Percentiles rank a stretch among this genome's conserved stretches.
phyloP scores from a whole-genome alignment of 35 echinoderm and acorn worm species.

The Apostichopus japonicus region DNA sequence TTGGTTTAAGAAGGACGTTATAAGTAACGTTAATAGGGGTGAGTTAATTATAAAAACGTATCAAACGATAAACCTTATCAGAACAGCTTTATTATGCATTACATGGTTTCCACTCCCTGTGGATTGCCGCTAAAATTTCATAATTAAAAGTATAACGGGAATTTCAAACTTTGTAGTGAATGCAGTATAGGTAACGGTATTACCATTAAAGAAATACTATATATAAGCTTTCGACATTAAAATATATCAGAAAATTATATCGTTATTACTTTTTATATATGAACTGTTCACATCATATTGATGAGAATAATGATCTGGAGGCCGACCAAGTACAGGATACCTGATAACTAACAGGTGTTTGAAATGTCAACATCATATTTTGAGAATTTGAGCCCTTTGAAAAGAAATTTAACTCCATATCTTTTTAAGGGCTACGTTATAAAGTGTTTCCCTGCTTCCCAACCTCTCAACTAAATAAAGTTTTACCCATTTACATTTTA shows the following conservation, averaged over 20 bases:
- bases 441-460: background rate
- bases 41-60: no score
- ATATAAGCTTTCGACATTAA: conserved; percentile 1
- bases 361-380: background rate
- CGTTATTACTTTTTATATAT: background rate
- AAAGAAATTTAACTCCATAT: background rate
- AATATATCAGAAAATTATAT: background rate
- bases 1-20: no score
- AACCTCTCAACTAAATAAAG: background rate
- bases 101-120: no score
- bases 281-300: background rate
- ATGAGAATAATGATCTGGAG: background rate
- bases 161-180: background rate
- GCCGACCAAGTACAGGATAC: background rate
- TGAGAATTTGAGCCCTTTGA: background rate
- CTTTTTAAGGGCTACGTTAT: background rate
- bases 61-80: no score
- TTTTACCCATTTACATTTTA: conserved; percentile 14
- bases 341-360: background rate
- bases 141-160: no score
- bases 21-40: no score
- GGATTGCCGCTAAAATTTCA: no score
- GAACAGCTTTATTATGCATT: no score
- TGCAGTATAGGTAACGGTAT: background rate
- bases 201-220: background rate